Evolutionary conservation across 2,888 invertebrate species (phyloP), one percentile per base, ranked within the genome.

Genomic region (Saturnia japonica): DNA sequence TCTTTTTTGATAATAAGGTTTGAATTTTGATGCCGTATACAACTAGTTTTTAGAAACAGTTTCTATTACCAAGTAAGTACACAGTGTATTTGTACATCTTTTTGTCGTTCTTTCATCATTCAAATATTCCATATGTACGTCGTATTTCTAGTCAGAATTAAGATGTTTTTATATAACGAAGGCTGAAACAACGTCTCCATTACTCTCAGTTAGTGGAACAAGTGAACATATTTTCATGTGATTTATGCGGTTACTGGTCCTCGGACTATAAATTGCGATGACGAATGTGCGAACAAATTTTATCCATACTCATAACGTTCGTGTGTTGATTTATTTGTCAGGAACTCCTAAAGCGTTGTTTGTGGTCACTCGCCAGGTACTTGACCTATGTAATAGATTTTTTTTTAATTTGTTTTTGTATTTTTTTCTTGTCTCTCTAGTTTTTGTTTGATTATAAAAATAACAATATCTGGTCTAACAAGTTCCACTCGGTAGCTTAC

Each of bases 241-340:
- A 78, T 78, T 75, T 72, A 79, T 69, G 69, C 25, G 34, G 54
- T 68, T 68, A 9, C 72, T 71, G 45, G 68, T 70, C 72, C 72
- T 73, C 72, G 70, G 67, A 34, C 62, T 66, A 80, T 79, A 78
- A 78, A 76, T 79, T 72, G 74, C 70, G 70, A 74, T 77, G 78
- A 80, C 75, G 74, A 78, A 78, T 76, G 78, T 73, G 75, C 76
- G 73, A 77, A 76, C 74, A 74, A 75, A 70, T 72, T 75, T 74
- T 74, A 72, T 76, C 75, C 74, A 57, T 68, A 66, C 69, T 68
- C 69, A 67, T 72, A 62, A 42, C 43, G 60, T 34, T 64, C 42
- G 64, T 16, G 40, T 19, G 34, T 40, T 64, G 34, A 64, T 64
- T 64, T 64, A 64, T 64, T 40, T 64, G 64, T 19, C 34, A 64